phyloP scores from a whole-genome alignment of 2,797 vertebrate genomes.

The Nyctibius grandis region DNA sequence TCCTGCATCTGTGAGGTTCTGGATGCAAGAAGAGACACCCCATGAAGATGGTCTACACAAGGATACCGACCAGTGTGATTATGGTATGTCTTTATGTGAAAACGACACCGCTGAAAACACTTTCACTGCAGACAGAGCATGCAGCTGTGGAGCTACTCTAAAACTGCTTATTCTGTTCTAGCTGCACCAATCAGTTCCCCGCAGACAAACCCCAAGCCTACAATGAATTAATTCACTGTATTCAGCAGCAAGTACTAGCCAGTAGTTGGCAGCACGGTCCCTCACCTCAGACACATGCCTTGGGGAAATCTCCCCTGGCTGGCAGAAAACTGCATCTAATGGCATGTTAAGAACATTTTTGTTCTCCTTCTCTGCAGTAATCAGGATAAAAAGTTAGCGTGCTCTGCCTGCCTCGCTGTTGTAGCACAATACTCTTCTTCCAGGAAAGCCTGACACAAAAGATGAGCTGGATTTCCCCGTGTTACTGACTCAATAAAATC shows the following conservation, averaged over 20 bases:
- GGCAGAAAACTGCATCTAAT: background rate
- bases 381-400: background rate
- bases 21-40: background rate
- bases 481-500: background rate
- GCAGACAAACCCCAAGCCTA: background rate
- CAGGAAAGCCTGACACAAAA: background rate
- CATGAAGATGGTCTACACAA: accelerated
- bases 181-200: background rate
- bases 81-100: background rate
- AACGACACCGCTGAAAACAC: background rate
- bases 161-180: background rate
- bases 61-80: accelerated
- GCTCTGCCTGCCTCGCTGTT: background rate
- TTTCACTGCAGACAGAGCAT: background rate
- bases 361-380: background rate
- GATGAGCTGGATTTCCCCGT: background rate
- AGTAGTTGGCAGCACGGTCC: conserved; percentile 50
- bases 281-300: background rate
- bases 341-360: background rate
- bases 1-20: background rate
- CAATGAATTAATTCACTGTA: background rate
- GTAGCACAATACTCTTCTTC: background rate
- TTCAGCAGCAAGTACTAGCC: conserved; percentile 9
- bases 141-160: background rate
- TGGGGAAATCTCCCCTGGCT: background rate